Percentiles rank a stretch among this genome's conserved stretches.
phyloP scores from a whole-genome alignment of 2,113 vertebrate species.

The Cardinalis cardinalis region DNA sequence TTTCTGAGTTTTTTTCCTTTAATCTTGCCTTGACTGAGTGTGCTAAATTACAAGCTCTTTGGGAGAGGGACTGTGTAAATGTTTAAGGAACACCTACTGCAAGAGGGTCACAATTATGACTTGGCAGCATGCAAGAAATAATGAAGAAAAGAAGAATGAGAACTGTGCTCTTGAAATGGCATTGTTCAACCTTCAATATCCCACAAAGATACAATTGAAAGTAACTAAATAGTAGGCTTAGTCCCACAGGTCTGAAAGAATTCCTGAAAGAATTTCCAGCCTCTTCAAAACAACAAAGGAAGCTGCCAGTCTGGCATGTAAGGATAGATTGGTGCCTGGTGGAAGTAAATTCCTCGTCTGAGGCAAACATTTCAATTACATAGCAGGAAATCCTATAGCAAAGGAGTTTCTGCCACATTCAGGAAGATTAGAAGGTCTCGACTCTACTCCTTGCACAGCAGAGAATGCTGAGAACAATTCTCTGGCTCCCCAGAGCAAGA shows the following conservation, averaged over 20 bases:
- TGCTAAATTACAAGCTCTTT: constrained; percentile 21
- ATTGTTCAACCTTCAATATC: constrained; percentile 52
- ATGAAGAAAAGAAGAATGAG: constrained; percentile 46
- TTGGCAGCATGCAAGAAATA: constrained; percentile 27
- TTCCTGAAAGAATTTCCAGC: constrained; percentile 61
- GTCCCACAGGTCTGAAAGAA: constrained; percentile 48
- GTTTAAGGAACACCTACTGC: constrained; percentile 40
- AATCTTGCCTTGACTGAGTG: background rate
- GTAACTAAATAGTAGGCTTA: constrained; percentile 46
- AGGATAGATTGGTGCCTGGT: constrained; percentile 57
- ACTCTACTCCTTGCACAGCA: background rate
- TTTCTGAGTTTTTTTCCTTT: background rate
- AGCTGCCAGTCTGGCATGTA: constrained; percentile 63
- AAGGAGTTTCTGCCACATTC: constrained; percentile 15
- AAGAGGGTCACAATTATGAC: constrained; percentile 2
- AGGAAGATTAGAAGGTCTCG: background rate
- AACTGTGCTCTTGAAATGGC: constrained; percentile 9
- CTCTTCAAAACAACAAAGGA: constrained; percentile 62
- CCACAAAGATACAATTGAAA: constrained; percentile 57
- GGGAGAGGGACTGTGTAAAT: background rate
- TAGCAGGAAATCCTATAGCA: constrained; percentile 34
- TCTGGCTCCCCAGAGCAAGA: background rate
- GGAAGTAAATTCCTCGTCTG: constrained; percentile 32
- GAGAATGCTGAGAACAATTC: background rate
- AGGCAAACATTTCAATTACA: constrained; percentile 53